Evolutionary conservation across 2,888 invertebrate species (phyloP).

Genomic region (Nudaria mundana): DNA sequence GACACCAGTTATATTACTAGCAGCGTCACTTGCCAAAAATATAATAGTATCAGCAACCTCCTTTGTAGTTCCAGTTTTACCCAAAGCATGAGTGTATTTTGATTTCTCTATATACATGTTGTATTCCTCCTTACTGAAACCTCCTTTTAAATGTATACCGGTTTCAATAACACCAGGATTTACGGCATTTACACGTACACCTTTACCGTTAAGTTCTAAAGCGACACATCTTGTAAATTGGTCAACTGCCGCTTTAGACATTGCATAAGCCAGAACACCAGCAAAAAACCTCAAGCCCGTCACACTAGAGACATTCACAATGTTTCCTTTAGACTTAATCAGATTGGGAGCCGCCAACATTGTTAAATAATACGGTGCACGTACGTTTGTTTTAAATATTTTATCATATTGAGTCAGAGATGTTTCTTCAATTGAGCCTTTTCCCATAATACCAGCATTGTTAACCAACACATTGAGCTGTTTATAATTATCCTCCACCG

Average conservation of each 20-base stretch:
- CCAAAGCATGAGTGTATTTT: conserved; percentile 92
- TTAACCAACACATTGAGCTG: conserved; percentile 88
- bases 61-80: conserved; percentile 87
- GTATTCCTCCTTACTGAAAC: conserved; percentile 89
- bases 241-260: conserved; percentile 94
- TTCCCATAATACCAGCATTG: conserved; percentile 89
- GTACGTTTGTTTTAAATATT: conserved; percentile 90
- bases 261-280: conserved; percentile 89
- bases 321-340: conserved; percentile 86
- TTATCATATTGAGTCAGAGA: conserved; percentile 89
- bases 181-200: conserved; percentile 91
- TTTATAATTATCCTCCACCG: conserved; percentile 82
- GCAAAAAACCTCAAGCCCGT: conserved; percentile 91
- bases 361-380: conserved; percentile 86
- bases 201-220: conserved; percentile 86
- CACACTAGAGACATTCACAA: conserved; percentile 95
- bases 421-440: conserved; percentile 89
- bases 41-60: conserved; percentile 94
- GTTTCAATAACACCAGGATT: conserved; percentile 94
- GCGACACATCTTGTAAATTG: conserved; percentile 94
- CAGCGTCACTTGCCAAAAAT: conserved; percentile 92
- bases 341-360: conserved; percentile 91
- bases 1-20: conserved; percentile 92
- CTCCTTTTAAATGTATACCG: conserved; percentile 79
- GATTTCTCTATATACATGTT: conserved; percentile 88